Conservation (phyloP, 1,140 invertebrate genomes). For the Achroia grisella region DNA sequence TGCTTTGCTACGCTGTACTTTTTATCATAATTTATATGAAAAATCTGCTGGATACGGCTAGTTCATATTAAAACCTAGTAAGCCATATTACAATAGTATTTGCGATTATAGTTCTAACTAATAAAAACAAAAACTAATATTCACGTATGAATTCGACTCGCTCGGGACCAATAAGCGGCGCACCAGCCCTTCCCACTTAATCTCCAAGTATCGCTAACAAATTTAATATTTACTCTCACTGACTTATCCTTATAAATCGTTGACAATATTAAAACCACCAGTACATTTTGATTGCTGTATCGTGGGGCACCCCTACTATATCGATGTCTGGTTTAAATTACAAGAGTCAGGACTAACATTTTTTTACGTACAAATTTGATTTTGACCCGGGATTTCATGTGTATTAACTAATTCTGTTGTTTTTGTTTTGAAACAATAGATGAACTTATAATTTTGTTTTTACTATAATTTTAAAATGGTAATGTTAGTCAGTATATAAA, state of each 20-base stretch:
- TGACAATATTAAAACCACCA: constrained; percentile 72
- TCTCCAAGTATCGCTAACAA: constrained; percentile 68
- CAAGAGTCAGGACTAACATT: constrained; percentile 7
- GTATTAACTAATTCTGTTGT: no score
- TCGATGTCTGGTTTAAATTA: constrained; percentile 24
- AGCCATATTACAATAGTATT: no score
- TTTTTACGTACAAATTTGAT: no score
- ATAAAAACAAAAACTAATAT: constrained; percentile 4
- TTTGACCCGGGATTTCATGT: no score
- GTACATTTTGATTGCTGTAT: constrained; percentile 65
- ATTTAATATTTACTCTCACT: constrained; percentile 69
- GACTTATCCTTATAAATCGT: constrained; percentile 73
- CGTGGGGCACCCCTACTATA: constrained; percentile 39
- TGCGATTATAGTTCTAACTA: not conserved
- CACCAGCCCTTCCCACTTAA: constrained; percentile 51
- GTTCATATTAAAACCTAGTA: no score
- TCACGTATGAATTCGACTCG: constrained; percentile 2
- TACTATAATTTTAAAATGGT: no score
- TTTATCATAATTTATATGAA: no score
- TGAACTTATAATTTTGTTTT: no score
- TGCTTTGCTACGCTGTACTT: no score
- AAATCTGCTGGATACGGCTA: no score
- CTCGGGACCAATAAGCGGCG: constrained; percentile 17
- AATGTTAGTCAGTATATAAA: no score
- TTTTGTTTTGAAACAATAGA: no score